A percentile compares a stretch with the other conserved stretches of the same genome.
phyloP scores from a whole-genome alignment of 2,888 invertebrate genomes.

The Tortrix viridana region DNA sequence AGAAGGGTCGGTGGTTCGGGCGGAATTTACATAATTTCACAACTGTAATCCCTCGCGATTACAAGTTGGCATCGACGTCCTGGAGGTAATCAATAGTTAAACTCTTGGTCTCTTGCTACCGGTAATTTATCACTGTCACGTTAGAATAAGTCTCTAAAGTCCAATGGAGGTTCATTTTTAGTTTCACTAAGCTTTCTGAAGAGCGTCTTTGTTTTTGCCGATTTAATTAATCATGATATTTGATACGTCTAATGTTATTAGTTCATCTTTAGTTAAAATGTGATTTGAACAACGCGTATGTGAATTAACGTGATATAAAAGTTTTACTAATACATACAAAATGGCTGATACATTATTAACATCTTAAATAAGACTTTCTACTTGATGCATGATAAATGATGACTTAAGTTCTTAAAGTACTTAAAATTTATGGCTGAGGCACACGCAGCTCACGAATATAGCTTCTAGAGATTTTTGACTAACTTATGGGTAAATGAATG shows the following conservation, averaged over 20 bases:
- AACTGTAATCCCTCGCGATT: conserved; percentile 51
- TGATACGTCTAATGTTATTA: background rate
- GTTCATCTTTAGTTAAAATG: too few species aligned
- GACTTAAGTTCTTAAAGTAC: conserved; percentile 3
- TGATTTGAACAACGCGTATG: too few species aligned
- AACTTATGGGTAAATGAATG: background rate
- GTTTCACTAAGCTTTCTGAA: background rate
- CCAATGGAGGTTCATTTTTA: background rate
- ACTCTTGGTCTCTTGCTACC: conserved; percentile 26
- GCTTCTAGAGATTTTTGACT: background rate
- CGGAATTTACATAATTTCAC: conserved; percentile 56
- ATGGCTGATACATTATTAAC: conserved; percentile 12
- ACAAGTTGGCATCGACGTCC: conserved; percentile 45
- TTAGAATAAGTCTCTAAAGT: conserved; percentile 25
- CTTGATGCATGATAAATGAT: conserved; percentile 12
- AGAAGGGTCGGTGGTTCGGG: conserved; percentile 39
- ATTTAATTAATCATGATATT: background rate
- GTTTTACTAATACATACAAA: background rate
- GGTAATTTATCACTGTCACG: conserved; percentile 31
- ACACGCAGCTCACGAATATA: background rate
- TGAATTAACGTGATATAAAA: background rate
- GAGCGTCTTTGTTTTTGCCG: background rate
- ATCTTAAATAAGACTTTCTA: conserved; percentile 7
- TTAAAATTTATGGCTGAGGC: conserved; percentile 1
- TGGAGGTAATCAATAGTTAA: conserved; percentile 34